Evolutionary conservation across 23 tunicate species (phyloP), one percentile per base, ranked within the genome.

Genomic region (Clavelina lepadiformis): DNA sequence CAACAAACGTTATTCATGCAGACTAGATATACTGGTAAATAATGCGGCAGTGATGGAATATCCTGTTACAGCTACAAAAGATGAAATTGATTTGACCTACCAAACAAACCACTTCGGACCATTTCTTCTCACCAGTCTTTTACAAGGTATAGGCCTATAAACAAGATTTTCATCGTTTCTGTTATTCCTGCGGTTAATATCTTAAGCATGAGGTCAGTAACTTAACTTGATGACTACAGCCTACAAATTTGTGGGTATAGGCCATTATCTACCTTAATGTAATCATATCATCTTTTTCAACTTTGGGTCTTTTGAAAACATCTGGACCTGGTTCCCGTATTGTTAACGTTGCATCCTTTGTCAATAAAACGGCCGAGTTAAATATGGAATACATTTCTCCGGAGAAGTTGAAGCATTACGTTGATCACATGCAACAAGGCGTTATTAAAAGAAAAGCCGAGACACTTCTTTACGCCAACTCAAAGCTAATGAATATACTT

Each of bases 91-190:
- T 3, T 3, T 35, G 21, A 63, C 51, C 7, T 63, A 38, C 52
- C 52, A 36, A 19, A 63, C 69, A 35, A 63, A 63, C 52, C 30
- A 63, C 30, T 63, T 63, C 53, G 69, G 69, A 26, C 69, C 11
- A 35, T 63, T 63, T 32, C 69, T 63, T 15, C 53, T 63, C 15
- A 63, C 69, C 22, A 63, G 37, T 53, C 69, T 63, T 15, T 38
- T 63, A 20, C 37, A 35, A 21, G 69, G 69, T 63, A 20, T 35
- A 21, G 49, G 49, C 15, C 49, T 41, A 41, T 41, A 8, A 8
- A 8, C 15, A 8, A 15, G 11, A 8, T 41, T 41, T 41, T 41
- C 49, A 15, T 8, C 49, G 15, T 41, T 41, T 41, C 15, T 41
- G 49, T 8, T 8, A 8, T 41, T 41, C 15, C 15, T 41, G 49